These are phyloP conservation scores for Dendroctonus ponderosae DNA, from an alignment of 1,140 invertebrate species.

Conservation along the genomic window DNA sequence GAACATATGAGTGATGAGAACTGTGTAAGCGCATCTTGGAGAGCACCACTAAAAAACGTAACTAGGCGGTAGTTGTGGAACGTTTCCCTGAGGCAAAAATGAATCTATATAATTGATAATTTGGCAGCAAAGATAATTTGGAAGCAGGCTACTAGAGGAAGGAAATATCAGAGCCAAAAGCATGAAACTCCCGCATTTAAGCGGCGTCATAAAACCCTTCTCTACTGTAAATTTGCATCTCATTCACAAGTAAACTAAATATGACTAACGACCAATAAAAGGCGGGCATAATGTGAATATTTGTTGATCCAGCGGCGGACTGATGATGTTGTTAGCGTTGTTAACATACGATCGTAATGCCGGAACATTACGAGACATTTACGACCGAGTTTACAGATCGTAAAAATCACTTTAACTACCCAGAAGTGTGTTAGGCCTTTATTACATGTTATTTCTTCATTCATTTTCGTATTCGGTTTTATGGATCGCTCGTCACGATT, in stretches of 20 bases:
- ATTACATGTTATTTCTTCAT: conserved; percentile 41
- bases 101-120: too few species aligned
- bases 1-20: too few species aligned
- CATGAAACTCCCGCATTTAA: too few species aligned
- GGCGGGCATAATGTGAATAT: conserved; percentile 23
- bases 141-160: too few species aligned
- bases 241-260: conserved; percentile 20
- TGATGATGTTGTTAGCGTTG: conserved; percentile 46
- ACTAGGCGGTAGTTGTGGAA: too few species aligned
- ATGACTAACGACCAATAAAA: conserved; percentile 40
- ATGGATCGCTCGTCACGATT: conserved; percentile 32
- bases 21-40: too few species aligned
- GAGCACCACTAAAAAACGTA: too few species aligned
- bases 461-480: conserved; percentile 34
- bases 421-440: conserved; percentile 43
- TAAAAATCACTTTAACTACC: conserved; percentile 51
- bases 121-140: too few species aligned
- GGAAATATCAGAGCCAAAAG: too few species aligned
- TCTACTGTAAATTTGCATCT: conserved; percentile 19
- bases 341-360: conserved; percentile 47
- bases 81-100: too few species aligned
- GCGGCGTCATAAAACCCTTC: too few species aligned
- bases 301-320: conserved; percentile 39
- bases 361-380: conserved; percentile 47
- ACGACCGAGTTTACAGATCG: conserved; percentile 49